These are phyloP conservation scores for Chelidonichthys spinosus DNA, from an alignment of 2,797 vertebrate species.

Conservation along the genomic window DNA sequence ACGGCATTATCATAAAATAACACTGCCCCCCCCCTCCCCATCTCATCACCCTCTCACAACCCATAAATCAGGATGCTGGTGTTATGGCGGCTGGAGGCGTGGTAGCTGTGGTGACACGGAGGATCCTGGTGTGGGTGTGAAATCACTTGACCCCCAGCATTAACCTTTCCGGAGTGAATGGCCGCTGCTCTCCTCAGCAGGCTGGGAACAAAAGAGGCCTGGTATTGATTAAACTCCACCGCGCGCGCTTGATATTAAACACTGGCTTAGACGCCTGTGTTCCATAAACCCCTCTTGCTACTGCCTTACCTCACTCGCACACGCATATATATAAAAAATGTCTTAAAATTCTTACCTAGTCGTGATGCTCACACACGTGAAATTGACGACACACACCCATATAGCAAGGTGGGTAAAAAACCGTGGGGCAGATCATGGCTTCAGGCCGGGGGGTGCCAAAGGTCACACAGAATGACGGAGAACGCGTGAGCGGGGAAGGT, in stretches of 20 bases:
- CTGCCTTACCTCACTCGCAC: slow-evolving; percentile 31
- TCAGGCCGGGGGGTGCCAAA: slow-evolving; percentile 57
- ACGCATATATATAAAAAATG: not conserved
- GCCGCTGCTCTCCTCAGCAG: slow-evolving; percentile 90
- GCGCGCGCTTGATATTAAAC: slow-evolving; percentile 96
- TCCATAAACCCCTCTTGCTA: slow-evolving; percentile 52
- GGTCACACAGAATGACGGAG: slow-evolving; percentile 72
- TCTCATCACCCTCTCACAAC: slow-evolving; percentile 85
- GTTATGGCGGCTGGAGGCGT: slow-evolving; percentile 95
- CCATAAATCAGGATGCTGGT: slow-evolving; percentile 98
- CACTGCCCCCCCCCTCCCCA: slow-evolving; percentile 69
- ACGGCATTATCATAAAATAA: slow-evolving; percentile 96
- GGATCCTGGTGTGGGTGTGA: slow-evolving; percentile 95
- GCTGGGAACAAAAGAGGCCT: slow-evolving; percentile 92
- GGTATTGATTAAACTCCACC: slow-evolving; percentile 97
- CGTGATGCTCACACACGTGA: not conserved
- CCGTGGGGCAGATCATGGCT: slow-evolving; percentile 45
- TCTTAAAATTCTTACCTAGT: slow-evolving; percentile 16
- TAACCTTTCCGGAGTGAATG: slow-evolving; percentile 97
- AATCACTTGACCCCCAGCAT: slow-evolving; percentile 99
- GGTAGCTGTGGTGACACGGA: slow-evolving; percentile 91
- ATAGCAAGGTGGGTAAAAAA: slow-evolving; percentile 37
- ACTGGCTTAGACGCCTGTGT: slow-evolving; percentile 86
- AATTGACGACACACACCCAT: slow-evolving; percentile 18
- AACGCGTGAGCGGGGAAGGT: slow-evolving; percentile 67